Conservation (phyloP, 2,797 vertebrate species). For the Serranus cabrilla region DNA sequence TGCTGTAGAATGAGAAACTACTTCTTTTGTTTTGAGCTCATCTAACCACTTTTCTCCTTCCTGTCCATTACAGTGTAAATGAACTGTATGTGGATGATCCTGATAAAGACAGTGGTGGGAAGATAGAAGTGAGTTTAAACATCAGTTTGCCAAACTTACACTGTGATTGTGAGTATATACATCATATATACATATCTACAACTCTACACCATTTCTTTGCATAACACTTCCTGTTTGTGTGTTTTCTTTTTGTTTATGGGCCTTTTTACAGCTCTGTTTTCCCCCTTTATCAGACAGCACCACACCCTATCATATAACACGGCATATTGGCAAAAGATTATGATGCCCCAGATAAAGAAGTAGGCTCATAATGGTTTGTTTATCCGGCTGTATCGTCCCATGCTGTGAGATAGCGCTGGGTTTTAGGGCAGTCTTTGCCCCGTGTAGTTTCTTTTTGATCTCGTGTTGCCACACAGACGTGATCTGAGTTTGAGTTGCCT, state of each 20-base stretch:
- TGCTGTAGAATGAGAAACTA: background rate
- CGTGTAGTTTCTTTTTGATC: conserved; percentile 27
- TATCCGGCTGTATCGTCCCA: conserved; percentile 27
- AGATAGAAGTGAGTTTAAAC: conserved; percentile 99
- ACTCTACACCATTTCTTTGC: conserved; percentile 49
- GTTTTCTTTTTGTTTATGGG: conserved; percentile 31
- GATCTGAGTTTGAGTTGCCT: conserved; percentile 31
- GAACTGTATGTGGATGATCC: conserved; percentile 99
- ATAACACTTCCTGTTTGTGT: conserved; percentile 45
- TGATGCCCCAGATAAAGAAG: conserved; percentile 23
- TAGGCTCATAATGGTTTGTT: conserved; percentile 44
- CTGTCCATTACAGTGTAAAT: conserved; percentile 89
- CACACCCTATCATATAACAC: conserved; percentile 18
- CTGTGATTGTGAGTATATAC: conserved; percentile 95
- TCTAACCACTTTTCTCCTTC: conserved; percentile 31
- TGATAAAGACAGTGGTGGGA: conserved; percentile 98
- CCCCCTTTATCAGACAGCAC: conserved; percentile 9
- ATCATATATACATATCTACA: conserved; percentile 68
- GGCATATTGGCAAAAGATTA: conserved; percentile 23
- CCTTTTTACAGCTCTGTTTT: conserved; percentile 7
- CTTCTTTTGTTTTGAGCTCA: background rate
- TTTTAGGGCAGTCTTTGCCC: background rate
- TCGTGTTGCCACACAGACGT: background rate
- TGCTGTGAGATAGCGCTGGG: conserved; percentile 21
- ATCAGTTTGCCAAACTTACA: conserved; percentile 97